Conservation (phyloP, 2,113 vertebrate species). For the Myodes glareolus region DNA sequence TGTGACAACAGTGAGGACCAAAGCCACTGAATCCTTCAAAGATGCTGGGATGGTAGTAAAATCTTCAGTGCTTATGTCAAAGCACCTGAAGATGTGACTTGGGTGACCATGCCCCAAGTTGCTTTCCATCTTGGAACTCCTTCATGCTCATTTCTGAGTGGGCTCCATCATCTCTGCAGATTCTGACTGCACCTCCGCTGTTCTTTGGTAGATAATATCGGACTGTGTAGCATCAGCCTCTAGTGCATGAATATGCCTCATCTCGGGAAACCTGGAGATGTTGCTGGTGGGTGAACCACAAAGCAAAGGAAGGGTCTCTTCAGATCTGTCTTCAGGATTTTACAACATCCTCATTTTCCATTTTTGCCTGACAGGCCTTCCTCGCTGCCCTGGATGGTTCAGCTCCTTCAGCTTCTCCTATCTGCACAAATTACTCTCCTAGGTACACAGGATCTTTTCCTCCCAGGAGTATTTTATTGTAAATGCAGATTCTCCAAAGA, state of each 20-base stretch:
- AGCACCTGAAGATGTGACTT: not conserved
- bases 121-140: not conserved
- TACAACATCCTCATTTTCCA: not conserved
- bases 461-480: slow-evolving; percentile 12
- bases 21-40: not conserved
- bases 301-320: slow-evolving; percentile 9
- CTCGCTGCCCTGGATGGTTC: not conserved
- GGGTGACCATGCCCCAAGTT: not conserved
- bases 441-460: not conserved
- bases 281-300: not conserved
- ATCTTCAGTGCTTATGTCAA: not conserved
- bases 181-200: not conserved
- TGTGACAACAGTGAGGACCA: not conserved
- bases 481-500: not conserved
- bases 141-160: not conserved
- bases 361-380: not conserved
- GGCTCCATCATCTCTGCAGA: not conserved
- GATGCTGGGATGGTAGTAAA: not conserved
- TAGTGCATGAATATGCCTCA: not conserved
- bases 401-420: not conserved
- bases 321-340: not conserved
- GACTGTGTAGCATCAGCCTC: not conserved
- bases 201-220: not conserved
- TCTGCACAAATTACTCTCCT: not conserved
- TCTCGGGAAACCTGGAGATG: slow-evolving; percentile 6